phyloP scores from a whole-genome alignment of 2,888 invertebrate species.

The Emmelina monodactyla region DNA sequence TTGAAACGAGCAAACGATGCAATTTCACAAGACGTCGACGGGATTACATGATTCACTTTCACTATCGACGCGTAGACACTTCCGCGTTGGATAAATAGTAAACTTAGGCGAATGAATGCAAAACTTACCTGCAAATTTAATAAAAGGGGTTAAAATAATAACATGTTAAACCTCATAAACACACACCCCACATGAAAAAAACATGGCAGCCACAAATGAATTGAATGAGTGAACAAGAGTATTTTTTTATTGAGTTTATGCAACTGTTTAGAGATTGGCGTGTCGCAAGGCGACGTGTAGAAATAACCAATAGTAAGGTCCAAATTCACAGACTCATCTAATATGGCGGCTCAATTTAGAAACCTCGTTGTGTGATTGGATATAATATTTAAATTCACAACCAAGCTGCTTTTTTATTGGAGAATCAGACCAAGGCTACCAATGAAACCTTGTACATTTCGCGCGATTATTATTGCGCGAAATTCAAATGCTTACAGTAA shows the following conservation, averaged over 20 bases:
- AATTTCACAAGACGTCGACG: conserved; percentile 61
- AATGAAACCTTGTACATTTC: too few species aligned
- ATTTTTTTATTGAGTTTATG: conserved; percentile 46
- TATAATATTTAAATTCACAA: too few species aligned
- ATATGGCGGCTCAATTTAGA: too few species aligned
- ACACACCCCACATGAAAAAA: conserved; percentile 77
- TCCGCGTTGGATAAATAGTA: conserved; percentile 33
- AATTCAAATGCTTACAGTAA: too few species aligned
- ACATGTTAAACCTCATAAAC: conserved; percentile 54
- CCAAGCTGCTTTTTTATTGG: too few species aligned
- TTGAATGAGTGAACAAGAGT: conserved; percentile 51
- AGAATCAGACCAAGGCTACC: too few species aligned
- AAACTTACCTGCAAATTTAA: conserved; percentile 53
- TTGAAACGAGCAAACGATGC: conserved; percentile 45
- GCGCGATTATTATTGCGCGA: too few species aligned
- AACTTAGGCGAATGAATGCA: too few species aligned
- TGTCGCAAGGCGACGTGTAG: too few species aligned
- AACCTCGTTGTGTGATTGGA: too few species aligned
- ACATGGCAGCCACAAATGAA: conserved; percentile 78
- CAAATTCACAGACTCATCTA: too few species aligned
- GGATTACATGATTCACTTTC: conserved; percentile 67
- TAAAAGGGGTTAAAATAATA: conserved; percentile 54
- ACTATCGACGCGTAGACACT: conserved; percentile 45
- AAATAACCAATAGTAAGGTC: too few species aligned
- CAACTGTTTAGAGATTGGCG: conserved; percentile 52